Base-by-base conservation (phyloP, 2,113 vertebrate genomes). In the Callithrix jacchus region DNA sequence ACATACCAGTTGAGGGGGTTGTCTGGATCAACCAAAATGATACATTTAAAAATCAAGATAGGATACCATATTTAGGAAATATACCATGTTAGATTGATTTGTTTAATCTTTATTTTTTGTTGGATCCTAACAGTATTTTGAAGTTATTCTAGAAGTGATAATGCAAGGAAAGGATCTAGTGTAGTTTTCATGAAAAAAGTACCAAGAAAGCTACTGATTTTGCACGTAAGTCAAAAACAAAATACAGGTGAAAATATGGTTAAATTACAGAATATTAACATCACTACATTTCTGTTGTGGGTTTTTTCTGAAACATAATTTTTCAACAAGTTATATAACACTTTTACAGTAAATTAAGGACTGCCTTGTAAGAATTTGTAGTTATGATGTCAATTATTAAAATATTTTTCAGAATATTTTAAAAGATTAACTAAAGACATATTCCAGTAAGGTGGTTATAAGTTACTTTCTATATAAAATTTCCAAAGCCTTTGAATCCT, bases 191-290 rank as follows among this genome's bases (percentile, higher is more conserved):
- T 87, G 71, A 83, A 89, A 92, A 89, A 10, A 52, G 66, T 47
- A 21, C 70, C 11, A 68, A 66, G 21, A 91, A 76, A 91, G n/a
- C 20, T 85, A 74, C 79, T 85, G 88, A 76, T 91, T 89, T 90
- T 93, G 0, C 40, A 71, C 16, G 17, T 68, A 68, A 91, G 42
- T 74, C 83, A 76, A 87, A 56, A 40, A 52, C 4, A 58, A 54
- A 11, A 87, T 45, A 66, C 8, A 76, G 25, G 66, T 93, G 49
- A 94, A 47, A 91, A n/a, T 49, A 58, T 20, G 25, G 32, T 37
- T 95, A 94, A 89, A 54, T 52, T 80, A 92, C 21, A 49, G 35
- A 95, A 64, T 87, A 93, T n/a, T 91, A 90, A 71, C 58, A 87
- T 21, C 1, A 54, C 25, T 73, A 73, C 11, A 52, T 81, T 92